Evolutionary conservation across 2,797 vertebrate genomes (phyloP).

Genomic region (Muscicapa striata): DNA sequence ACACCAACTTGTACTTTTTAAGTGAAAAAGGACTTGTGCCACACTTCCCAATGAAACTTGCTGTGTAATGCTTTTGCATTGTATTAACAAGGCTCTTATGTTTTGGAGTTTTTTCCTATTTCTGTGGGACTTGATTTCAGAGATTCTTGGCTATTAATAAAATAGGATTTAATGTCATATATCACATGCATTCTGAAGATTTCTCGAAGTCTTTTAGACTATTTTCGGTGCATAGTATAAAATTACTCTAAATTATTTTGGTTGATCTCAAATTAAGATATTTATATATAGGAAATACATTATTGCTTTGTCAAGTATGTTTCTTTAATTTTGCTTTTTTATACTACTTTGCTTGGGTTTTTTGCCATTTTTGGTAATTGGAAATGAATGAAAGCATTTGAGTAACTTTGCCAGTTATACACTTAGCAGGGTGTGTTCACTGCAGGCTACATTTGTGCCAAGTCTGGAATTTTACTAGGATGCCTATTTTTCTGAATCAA

Average conservation of each 20-base stretch:
- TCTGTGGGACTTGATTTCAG: neutral
- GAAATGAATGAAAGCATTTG: neutral
- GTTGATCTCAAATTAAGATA: neutral
- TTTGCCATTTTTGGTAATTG: neutral
- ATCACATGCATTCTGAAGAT: neutral
- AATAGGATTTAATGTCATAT: neutral
- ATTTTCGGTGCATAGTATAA: neutral
- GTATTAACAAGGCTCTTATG: neutral
- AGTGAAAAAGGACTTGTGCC: neutral
- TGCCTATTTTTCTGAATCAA: slow-evolving; percentile 4
- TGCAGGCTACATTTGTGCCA: neutral
- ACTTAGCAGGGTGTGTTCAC: neutral
- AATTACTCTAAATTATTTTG: neutral
- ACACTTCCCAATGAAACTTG: neutral
- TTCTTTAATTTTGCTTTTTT: neutral
- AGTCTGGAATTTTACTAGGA: neutral
- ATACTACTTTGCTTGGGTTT: neutral
- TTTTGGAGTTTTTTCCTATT: neutral
- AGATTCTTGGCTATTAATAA: neutral
- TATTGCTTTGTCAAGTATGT: neutral
- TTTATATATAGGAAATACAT: neutral
- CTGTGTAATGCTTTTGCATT: neutral
- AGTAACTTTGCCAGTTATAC: neutral
- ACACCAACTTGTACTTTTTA: neutral
- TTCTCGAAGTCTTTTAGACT: neutral